Evolutionary conservation across 2,888 invertebrate genomes (phyloP).

Genomic region (Cryptocheilus praepositus): DNA sequence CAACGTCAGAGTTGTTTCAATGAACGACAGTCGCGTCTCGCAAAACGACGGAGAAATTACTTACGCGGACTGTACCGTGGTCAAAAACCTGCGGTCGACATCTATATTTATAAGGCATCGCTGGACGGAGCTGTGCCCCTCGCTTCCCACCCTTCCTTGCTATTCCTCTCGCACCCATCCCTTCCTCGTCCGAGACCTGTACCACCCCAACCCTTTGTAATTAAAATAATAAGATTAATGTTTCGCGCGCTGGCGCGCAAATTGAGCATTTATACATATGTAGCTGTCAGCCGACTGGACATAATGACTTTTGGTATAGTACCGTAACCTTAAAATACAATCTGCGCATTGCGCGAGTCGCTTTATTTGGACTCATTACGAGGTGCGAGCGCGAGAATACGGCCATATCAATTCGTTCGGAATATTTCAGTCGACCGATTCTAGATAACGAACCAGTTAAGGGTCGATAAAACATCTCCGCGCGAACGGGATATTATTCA

Average conservation of each 20-base stretch:
- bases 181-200: slow-evolving; percentile 1
- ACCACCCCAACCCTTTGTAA: slow-evolving; percentile 48
- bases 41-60: slow-evolving; percentile 24
- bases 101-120: slow-evolving; percentile 54
- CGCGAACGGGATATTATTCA: slow-evolving; percentile 17
- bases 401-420: slow-evolving; percentile 35
- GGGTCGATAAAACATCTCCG: slow-evolving; percentile 15
- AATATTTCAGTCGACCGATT: slow-evolving; percentile 39
- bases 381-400: slow-evolving; percentile 11
- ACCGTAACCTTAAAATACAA: slow-evolving; percentile 40
- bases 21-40: background rate
- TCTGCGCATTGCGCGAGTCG: slow-evolving; percentile 31
- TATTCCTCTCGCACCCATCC: slow-evolving; percentile 7
- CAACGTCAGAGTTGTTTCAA: too few relatives aligned
- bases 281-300: slow-evolving; percentile 50
- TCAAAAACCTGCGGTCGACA: slow-evolving; percentile 45
- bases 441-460: slow-evolving; percentile 43
- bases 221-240: slow-evolving; percentile 61
- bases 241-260: slow-evolving; percentile 52
- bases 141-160: background rate
- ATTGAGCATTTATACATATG: slow-evolving; percentile 58
- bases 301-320: slow-evolving; percentile 47
- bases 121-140: slow-evolving; percentile 23
- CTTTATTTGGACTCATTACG: slow-evolving; percentile 48
- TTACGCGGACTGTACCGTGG: slow-evolving; percentile 46